Conservation (phyloP, 2,113 vertebrate genomes). For the Labeo catla region DNA sequence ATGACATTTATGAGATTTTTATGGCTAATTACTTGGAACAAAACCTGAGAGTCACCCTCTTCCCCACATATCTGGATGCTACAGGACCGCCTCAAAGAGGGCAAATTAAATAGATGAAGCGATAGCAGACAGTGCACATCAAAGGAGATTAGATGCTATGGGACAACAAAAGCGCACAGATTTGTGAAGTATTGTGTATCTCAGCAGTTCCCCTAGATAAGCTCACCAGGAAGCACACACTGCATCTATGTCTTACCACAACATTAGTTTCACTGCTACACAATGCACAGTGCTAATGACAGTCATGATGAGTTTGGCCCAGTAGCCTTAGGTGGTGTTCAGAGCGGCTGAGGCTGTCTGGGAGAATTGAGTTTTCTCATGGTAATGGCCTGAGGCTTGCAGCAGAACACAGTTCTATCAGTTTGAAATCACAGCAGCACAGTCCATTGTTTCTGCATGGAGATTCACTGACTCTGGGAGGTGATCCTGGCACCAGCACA, state of each 20-base stretch:
- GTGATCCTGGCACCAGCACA: slow-evolving; percentile 30
- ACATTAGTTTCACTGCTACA: slow-evolving; percentile 20
- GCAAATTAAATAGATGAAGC: slow-evolving; percentile 43
- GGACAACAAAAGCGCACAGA: not conserved
- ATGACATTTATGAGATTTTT: slow-evolving; percentile 26
- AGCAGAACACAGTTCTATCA: slow-evolving; percentile 9
- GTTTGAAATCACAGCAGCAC: slow-evolving; percentile 1
- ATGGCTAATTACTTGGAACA: slow-evolving; percentile 48
- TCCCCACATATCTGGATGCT: not conserved
- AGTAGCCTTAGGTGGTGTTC: slow-evolving; percentile 31
- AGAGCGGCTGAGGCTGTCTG: slow-evolving; percentile 31
- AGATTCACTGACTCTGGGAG: not conserved
- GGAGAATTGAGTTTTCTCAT: slow-evolving; percentile 25
- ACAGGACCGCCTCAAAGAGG: slow-evolving; percentile 6
- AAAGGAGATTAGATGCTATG: slow-evolving; percentile 25
- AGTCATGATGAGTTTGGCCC: slow-evolving; percentile 34
- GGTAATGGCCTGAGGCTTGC: slow-evolving; percentile 23
- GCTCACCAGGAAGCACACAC: not conserved
- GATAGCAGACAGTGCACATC: slow-evolving; percentile 3
- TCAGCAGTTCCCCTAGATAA: not conserved
- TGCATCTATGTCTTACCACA: not conserved
- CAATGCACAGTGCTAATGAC: slow-evolving; percentile 41
- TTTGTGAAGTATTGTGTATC: not conserved
- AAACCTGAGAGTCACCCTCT: slow-evolving; percentile 18
- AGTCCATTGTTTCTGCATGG: not conserved